Evolutionary conservation across 2,888 invertebrate species (phyloP), one percentile per base, ranked within the genome.

Genomic region (Suillia variegata): DNA sequence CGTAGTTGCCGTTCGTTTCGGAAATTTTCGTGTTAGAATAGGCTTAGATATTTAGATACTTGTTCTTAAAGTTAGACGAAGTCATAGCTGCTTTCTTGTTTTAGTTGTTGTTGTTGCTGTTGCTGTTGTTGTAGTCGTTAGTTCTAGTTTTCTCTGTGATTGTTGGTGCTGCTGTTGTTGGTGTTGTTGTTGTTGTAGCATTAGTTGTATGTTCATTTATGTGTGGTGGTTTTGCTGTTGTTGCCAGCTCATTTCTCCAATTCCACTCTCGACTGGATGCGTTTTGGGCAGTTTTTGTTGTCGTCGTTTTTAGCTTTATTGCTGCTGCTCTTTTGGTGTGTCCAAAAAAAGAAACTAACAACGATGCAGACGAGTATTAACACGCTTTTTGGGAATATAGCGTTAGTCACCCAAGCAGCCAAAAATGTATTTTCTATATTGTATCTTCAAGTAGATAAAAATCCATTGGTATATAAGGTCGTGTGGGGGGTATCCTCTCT

Each of bases 31-130:
- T 69, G 71, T 74, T 75, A 74, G 74, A 75, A 74, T 74, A 62
- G 75, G 70, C 74, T 74, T 74, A 76, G 76, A 71, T 64, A 60
- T 76, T 74, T 74, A 76, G 76, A 71, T 64, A 60, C 60, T 61
- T 53, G 60, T 62, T 60, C 73, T 67, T 67, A 65, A 66, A 66
- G 63, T 47, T n/a, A 53, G 58, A n/a, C n/a, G n/a, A n/a, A n/a
- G n/a, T n/a, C n/a, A n/a, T n/a, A n/a, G n/a, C n/a, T n/a, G n/a
- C n/a, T n/a, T n/a, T n/a, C n/a, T n/a, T n/a, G n/a, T n/a, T n/a
- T 56, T 34, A 50, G 54, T 21, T 49, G 51, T 13, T 55, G 21
- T n/a, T 34, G 48, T 12, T 38, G 54, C 26, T 58, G 38, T 48
- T 54, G 26, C 13, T 26, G 50, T 22, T 47, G 59, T 26, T 22